Evolutionary conservation across 2,797 vertebrate species (phyloP).

Genomic region (Labroides dimidiatus): DNA sequence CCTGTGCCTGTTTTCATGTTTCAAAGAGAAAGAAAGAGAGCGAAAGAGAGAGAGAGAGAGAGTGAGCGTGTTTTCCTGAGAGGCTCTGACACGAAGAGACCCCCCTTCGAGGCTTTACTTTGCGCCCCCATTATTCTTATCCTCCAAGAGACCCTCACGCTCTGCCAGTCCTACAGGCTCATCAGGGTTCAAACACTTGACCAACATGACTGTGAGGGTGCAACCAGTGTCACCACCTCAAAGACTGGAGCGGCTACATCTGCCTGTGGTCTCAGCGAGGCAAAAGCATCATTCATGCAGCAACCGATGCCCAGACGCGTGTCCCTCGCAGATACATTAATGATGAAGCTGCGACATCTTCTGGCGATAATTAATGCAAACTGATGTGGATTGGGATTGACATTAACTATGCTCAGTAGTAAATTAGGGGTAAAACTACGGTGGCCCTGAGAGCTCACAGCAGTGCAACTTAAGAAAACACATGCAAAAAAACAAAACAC

Average conservation of each 20-base stretch:
- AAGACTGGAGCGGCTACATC: background rate
- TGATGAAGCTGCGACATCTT: constrained; percentile 58
- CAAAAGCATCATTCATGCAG: background rate
- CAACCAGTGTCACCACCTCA: background rate
- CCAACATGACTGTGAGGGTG: background rate
- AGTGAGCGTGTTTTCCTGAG: constrained; percentile 5
- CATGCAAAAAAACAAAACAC: too few relatives aligned
- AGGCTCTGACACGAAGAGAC: constrained; percentile 29
- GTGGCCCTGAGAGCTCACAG: too few relatives aligned
- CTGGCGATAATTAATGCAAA: constrained; percentile 29
- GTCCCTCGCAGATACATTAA: background rate
- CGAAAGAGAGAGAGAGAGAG: constrained; percentile 5
- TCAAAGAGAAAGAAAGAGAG: constrained; percentile 15
- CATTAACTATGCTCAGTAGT: too few relatives aligned
- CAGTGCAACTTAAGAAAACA: too few relatives aligned
- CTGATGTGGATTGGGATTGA: too few relatives aligned
- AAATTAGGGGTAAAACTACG: too few relatives aligned
- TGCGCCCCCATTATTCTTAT: constrained; percentile 16
- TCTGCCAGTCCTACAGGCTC: constrained; percentile 1
- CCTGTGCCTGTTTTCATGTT: constrained; percentile 50
- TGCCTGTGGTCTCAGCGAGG: background rate
- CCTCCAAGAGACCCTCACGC: background rate
- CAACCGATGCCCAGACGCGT: background rate
- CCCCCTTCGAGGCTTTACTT: constrained; percentile 18
- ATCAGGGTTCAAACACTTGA: constrained; percentile 7